A percentile compares a stretch with the other conserved stretches of the same genome.
Conservation (phyloP, 2,113 vertebrate genomes). For the Dicentrarchus labrax region DNA sequence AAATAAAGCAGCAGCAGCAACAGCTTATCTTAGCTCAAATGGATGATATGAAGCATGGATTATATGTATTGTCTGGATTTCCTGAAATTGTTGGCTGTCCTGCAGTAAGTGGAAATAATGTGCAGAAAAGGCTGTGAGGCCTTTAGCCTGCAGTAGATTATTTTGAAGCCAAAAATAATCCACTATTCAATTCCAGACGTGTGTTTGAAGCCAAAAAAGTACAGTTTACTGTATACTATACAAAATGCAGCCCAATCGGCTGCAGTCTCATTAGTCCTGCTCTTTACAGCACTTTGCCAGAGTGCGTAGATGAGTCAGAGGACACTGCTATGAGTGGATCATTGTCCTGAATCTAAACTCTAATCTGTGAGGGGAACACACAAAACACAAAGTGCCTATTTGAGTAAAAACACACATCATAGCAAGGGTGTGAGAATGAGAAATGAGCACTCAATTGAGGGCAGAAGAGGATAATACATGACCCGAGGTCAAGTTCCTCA, state of each 20-base stretch:
- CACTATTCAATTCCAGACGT: not conserved
- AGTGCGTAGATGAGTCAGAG: not conserved
- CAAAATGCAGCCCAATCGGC: not conserved
- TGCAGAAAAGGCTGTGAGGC: not conserved
- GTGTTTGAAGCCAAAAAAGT: not conserved
- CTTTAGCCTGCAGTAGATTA: not conserved
- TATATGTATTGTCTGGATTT: not conserved
- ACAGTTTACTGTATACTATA: not conserved
- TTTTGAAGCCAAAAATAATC: not conserved
- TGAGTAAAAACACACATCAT: constrained; percentile 15
- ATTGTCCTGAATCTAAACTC: constrained; percentile 36
- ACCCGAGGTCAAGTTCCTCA: constrained; percentile 35
- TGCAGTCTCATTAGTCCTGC: constrained; percentile 20
- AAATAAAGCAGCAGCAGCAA: not conserved
- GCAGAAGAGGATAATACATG: constrained; percentile 42
- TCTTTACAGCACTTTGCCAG: not conserved
- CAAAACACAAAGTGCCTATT: constrained; percentile 26
- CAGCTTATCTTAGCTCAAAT: constrained; percentile 2
- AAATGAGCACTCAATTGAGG: constrained; percentile 33
- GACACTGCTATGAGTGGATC: constrained; percentile 35
- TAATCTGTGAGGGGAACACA: constrained; percentile 19
- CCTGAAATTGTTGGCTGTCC: not conserved
- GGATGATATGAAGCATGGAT: not conserved
- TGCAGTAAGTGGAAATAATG: not conserved
- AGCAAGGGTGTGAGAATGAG: constrained; percentile 40